A percentile compares a stretch with the other conserved stretches of the same genome.
Evolutionary conservation across 35 echinoderm and acorn worm genomes (phyloP).

Genomic region (Lytechinus variegatus): DNA sequence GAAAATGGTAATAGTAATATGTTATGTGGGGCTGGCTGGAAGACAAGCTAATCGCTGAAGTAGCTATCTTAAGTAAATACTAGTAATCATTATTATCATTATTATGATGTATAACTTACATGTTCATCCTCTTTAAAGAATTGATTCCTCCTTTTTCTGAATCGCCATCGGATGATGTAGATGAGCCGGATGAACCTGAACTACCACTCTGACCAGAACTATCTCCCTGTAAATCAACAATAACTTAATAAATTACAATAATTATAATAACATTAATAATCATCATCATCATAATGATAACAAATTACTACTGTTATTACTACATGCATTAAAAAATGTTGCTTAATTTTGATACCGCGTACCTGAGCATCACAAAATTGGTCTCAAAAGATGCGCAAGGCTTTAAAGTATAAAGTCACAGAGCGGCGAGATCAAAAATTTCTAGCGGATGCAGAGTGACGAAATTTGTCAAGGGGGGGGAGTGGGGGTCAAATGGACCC

Average conservation of each 20-base stretch:
- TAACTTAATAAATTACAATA: not conserved
- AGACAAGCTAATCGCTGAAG: no score
- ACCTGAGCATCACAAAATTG: no score
- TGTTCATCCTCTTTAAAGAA: not conserved
- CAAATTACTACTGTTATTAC: not conserved
- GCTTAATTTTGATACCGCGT: not conserved
- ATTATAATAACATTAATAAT: not conserved
- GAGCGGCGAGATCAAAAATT: no score
- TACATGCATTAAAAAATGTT: not conserved
- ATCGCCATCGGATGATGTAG: not conserved
- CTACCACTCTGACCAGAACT: not conserved
- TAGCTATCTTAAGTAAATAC: no score
- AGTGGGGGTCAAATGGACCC: no score
- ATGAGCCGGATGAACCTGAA: not conserved
- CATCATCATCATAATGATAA: not conserved
- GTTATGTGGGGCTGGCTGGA: no score
- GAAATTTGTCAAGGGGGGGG: not conserved
- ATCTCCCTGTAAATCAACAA: not conserved
- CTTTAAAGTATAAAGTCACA: no score
- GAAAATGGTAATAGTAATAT: no score
- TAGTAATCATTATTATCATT: no score
- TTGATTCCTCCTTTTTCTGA: slow-evolving; percentile 25
- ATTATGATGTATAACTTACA: not conserved
- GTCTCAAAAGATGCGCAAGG: no score
- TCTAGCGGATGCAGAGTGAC: not conserved